A percentile compares a stretch with the other conserved stretches of the same genome.
Conservation (phyloP, 2,113 vertebrate species). For the Percina caprodes region DNA sequence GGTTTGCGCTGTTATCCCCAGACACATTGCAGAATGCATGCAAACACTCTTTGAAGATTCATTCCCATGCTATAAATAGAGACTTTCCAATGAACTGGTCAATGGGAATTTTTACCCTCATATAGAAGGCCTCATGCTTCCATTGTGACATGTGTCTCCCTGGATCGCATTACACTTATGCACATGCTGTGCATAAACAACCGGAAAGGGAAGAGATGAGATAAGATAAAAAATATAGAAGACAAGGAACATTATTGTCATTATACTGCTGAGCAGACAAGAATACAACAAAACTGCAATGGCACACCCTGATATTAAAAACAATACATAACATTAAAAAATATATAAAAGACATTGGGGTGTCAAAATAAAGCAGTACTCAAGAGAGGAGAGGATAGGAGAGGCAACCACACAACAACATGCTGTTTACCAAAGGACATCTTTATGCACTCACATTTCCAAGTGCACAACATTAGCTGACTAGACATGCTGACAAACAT, state of each 20-base stretch:
- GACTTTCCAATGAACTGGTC: slow-evolving; percentile 32
- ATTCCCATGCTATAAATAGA: slow-evolving; percentile 65
- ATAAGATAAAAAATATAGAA: too few species aligned
- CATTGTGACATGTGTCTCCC: slow-evolving; percentile 19
- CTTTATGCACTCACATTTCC: background rate
- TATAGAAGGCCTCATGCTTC: slow-evolving; percentile 22
- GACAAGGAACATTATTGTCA: too few species aligned
- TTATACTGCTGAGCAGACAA: too few species aligned
- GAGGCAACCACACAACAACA: background rate
- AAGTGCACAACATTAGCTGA: background rate
- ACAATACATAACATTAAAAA: too few species aligned
- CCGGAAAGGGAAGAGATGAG: slow-evolving; percentile 3
- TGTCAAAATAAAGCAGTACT: too few species aligned
- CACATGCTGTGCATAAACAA: slow-evolving; percentile 11
- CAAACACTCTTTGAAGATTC: slow-evolving; percentile 8
- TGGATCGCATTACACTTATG: slow-evolving; percentile 42
- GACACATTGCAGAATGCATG: slow-evolving; percentile 3
- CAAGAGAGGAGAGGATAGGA: background rate
- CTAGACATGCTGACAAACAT: background rate
- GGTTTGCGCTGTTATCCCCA: background rate
- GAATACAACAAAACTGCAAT: too few species aligned
- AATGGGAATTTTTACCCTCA: slow-evolving; percentile 48
- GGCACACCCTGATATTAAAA: too few species aligned
- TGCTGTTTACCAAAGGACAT: slow-evolving; percentile 12
- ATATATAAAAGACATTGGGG: too few species aligned